phyloP scores from a whole-genome alignment of 1,140 invertebrate species.

The Drosophila sechellia region DNA sequence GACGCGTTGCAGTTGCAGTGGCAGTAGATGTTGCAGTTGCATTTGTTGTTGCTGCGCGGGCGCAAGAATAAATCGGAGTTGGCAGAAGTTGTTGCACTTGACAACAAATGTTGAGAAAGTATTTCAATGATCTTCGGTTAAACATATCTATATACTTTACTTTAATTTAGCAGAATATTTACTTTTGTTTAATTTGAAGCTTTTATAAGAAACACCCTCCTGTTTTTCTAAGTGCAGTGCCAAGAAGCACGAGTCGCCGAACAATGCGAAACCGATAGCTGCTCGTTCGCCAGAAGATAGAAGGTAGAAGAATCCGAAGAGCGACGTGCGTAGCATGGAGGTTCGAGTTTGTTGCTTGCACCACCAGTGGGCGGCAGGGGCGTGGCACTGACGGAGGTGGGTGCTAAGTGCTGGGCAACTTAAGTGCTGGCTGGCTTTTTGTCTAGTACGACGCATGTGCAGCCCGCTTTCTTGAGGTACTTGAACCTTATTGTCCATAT shows the following conservation, averaged over 20 bases:
- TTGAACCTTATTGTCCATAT: conserved; percentile 67
- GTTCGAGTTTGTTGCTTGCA: conserved; percentile 21
- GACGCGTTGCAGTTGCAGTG: conserved; percentile 16
- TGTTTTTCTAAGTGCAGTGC: not conserved
- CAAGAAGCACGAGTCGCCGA: conserved; percentile 54
- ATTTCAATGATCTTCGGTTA: no score
- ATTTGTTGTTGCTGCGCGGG: conserved; percentile 51
- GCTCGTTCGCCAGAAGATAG: conserved; percentile 32
- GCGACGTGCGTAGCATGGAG: conserved; percentile 41
- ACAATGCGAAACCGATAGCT: conserved; percentile 63
- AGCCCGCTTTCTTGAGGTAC: conserved; percentile 66
- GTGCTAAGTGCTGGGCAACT: conserved; percentile 48
- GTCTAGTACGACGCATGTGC: conserved; percentile 60
- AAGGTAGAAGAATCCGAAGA: conserved; percentile 42
- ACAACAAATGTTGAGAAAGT: not conserved
- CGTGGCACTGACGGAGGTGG: conserved; percentile 30
- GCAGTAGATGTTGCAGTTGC: conserved; percentile 13
- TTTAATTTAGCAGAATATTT: not conserved
- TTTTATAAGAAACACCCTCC: not conserved
- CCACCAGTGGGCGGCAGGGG: conserved; percentile 11
- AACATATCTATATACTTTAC: not conserved
- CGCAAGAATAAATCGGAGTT: conserved; percentile 54
- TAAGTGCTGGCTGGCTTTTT: conserved; percentile 9
- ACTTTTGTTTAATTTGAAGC: not conserved
- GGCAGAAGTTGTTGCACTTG: conserved; percentile 16